Percentiles rank a stretch among this genome's conserved stretches.
phyloP scores from a whole-genome alignment of 2,888 invertebrate genomes.

The Tholera decimalis region DNA sequence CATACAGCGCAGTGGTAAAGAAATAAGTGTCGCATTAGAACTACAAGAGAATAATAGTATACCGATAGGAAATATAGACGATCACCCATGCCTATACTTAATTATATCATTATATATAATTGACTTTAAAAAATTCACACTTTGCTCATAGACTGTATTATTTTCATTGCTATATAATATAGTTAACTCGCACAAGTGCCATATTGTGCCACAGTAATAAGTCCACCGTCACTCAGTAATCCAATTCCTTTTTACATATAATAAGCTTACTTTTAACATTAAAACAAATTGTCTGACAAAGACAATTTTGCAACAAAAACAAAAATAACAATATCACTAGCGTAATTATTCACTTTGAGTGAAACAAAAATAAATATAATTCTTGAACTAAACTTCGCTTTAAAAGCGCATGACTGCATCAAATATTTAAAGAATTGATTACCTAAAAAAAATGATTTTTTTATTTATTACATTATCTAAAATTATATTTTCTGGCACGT shows the following conservation, averaged over 20 bases:
- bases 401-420: slow-evolving; percentile 22
- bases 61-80: neutral
- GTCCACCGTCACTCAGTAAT: slow-evolving; percentile 2
- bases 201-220: neutral
- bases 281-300: slow-evolving; percentile 13
- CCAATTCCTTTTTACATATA: neutral
- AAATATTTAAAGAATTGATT: slow-evolving; percentile 1
- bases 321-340: slow-evolving; percentile 34
- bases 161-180: neutral
- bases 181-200: neutral
- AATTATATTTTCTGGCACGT: neutral
- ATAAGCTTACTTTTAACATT: neutral
- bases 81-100: neutral
- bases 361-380: slow-evolving; percentile 36
- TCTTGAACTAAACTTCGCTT: slow-evolving; percentile 22
- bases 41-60: neutral
- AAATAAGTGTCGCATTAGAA: neutral
- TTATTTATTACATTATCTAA: slow-evolving; percentile 7
- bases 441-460: neutral
- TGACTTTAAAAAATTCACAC: neutral
- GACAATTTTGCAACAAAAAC: slow-evolving; percentile 18
- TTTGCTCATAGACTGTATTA: neutral
- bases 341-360: slow-evolving; percentile 29
- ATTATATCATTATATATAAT: no score
- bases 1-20: neutral